Evolutionary conservation across 2,888 invertebrate species (phyloP).

Genomic region (Spilosoma lubricipeda): DNA sequence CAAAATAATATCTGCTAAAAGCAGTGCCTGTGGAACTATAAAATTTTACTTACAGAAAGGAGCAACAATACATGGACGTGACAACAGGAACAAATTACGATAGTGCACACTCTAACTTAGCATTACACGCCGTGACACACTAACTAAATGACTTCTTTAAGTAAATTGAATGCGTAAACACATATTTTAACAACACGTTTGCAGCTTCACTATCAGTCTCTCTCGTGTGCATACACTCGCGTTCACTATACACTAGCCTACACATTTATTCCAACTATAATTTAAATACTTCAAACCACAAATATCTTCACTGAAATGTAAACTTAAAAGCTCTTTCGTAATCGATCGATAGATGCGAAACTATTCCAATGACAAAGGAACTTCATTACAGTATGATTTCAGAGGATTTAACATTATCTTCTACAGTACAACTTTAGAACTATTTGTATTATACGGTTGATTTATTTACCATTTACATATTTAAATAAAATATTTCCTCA

Average conservation of each 20-base stretch:
- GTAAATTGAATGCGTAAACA: slow-evolving; percentile 64
- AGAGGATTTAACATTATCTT: slow-evolving; percentile 36
- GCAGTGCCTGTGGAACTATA: not conserved
- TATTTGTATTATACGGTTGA: slow-evolving; percentile 50
- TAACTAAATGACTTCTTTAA: slow-evolving; percentile 57
- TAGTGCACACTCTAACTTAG: slow-evolving; percentile 60
- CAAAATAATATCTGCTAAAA: not conserved
- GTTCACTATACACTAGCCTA: slow-evolving; percentile 44
- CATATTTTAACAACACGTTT: slow-evolving; percentile 60
- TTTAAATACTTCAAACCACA: slow-evolving; percentile 29
- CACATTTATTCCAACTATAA: slow-evolving; percentile 45
- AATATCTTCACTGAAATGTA: slow-evolving; percentile 50
- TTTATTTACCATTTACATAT: slow-evolving; percentile 60
- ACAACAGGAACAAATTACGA: slow-evolving; percentile 63
- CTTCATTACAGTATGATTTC: slow-evolving; percentile 55
- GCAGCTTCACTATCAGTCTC: slow-evolving; percentile 49
- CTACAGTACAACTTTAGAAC: slow-evolving; percentile 52
- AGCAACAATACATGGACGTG: slow-evolving; percentile 86
- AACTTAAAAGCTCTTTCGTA: slow-evolving; percentile 80
- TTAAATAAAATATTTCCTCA: slow-evolving; percentile 60
- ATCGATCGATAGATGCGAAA: slow-evolving; percentile 84
- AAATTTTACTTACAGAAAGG: slow-evolving; percentile 80
- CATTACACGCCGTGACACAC: slow-evolving; percentile 56
- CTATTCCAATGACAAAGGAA: slow-evolving; percentile 82
- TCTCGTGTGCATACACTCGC: slow-evolving; percentile 24